A percentile compares a stretch with the other conserved stretches of the same genome.
phyloP scores from a whole-genome alignment of 2,888 invertebrate genomes.

The Aricia artaxerxes region DNA sequence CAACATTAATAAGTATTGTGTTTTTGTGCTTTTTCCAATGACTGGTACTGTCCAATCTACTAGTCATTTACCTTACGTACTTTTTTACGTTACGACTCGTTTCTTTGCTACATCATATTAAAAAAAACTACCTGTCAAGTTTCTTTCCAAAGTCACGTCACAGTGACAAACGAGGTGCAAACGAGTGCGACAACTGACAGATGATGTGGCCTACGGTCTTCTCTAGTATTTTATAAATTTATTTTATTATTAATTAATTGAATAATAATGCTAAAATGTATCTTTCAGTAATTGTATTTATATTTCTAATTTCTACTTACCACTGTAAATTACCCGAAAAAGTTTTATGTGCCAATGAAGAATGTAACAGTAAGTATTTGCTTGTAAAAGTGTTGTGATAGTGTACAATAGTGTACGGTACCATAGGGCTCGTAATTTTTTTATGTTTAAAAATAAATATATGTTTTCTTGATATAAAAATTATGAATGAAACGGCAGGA shows the following conservation, averaged over 20 bases:
- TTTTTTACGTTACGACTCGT: too few species aligned
- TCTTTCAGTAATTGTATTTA: constrained; percentile 65
- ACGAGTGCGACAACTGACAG: constrained; percentile 50
- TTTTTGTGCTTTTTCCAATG: too few species aligned
- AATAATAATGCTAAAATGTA: constrained; percentile 72
- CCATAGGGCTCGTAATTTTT: neutral
- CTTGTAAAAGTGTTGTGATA: constrained; percentile 28
- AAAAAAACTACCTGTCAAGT: constrained; percentile 16
- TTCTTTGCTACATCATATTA: too few species aligned
- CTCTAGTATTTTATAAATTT: constrained; percentile 57
- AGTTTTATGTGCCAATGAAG: constrained; percentile 85
- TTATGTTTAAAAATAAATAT: neutral
- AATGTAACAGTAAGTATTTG: constrained; percentile 83
- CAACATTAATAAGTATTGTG: too few species aligned
- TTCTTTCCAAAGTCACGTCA: neutral
- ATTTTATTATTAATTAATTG: constrained; percentile 53
- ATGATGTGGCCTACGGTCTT: constrained; percentile 76
- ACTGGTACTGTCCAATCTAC: too few species aligned
- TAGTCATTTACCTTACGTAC: too few species aligned
- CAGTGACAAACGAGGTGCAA: too few species aligned
- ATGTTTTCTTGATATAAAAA: neutral
- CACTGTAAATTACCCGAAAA: constrained; percentile 82
- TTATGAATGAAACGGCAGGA: neutral
- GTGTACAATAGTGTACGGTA: neutral
- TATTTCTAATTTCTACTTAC: constrained; percentile 59